Evolutionary conservation across 2,113 vertebrate species (phyloP).

Genomic region (Polyodon spathula): DNA sequence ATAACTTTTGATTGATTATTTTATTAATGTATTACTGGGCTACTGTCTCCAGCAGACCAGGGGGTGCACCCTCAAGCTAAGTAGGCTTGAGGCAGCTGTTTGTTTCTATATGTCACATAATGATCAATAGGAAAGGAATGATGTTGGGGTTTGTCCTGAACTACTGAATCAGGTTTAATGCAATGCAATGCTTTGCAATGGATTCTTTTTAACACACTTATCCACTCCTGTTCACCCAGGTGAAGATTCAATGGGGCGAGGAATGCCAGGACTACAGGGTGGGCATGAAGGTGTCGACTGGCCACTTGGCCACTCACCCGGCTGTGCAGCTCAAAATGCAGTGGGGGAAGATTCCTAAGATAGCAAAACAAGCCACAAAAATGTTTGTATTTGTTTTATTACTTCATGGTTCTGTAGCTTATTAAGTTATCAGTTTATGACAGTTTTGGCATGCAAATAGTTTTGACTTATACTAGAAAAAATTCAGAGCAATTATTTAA

Average conservation of each 20-base stretch:
- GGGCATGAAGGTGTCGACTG: conserved; percentile 24
- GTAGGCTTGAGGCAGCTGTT: too few relatives aligned
- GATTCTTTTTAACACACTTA: background rate
- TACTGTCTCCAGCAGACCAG: too few relatives aligned
- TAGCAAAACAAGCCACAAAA: conserved; percentile 10
- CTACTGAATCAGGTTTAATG: background rate
- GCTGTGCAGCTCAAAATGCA: conserved; percentile 32
- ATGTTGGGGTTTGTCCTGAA: too few relatives aligned
- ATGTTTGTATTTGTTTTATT: conserved; percentile 32
- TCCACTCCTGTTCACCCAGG: background rate
- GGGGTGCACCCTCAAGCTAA: too few relatives aligned
- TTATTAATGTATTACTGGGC: too few relatives aligned
- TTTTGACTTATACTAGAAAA: too few relatives aligned
- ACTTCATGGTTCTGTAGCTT: rapidly evolving
- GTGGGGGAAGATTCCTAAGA: conserved; percentile 35
- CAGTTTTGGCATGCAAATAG: background rate
- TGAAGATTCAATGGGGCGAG: conserved; percentile 31
- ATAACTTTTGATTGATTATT: too few relatives aligned
- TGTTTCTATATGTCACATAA: too few relatives aligned
- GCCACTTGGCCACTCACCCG: conserved; percentile 38
- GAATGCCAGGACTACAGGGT: conserved; percentile 43
- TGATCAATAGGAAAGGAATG: too few relatives aligned
- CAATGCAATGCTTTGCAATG: background rate
- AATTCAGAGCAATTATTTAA: too few relatives aligned
- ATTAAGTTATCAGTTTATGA: background rate